These are phyloP conservation scores for Perognathus longimembris DNA, from an alignment of 2,113 vertebrate species.

Conservation along the genomic window DNA sequence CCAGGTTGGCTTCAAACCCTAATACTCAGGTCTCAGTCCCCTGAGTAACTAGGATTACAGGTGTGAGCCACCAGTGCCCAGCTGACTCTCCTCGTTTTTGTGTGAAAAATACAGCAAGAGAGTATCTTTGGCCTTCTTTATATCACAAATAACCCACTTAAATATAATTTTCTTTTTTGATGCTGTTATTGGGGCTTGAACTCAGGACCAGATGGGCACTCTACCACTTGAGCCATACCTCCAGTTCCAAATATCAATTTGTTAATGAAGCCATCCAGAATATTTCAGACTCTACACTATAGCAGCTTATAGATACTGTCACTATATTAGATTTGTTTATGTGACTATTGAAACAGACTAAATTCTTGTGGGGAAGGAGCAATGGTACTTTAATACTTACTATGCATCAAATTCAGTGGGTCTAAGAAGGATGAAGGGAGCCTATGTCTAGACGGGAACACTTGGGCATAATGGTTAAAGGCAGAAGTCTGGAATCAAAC, in stretches of 20 bases:
- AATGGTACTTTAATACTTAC: neutral
- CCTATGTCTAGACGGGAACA: neutral
- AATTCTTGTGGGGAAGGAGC: neutral
- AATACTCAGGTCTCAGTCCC: no score
- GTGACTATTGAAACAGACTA: neutral
- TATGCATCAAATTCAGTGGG: neutral
- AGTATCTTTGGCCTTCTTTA: neutral
- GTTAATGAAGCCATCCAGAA: slow-evolving; percentile 24
- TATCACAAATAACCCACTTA: slow-evolving; percentile 1
- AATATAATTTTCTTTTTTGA: neutral
- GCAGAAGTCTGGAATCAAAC: neutral
- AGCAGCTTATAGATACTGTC: neutral
- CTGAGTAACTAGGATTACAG: no score
- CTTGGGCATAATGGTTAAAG: neutral
- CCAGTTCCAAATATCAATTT: neutral
- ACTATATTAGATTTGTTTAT: neutral
- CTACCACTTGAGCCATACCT: no score
- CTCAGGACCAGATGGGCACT: neutral
- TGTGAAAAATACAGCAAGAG: slow-evolving; percentile 27
- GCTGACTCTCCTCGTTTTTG: neutral
- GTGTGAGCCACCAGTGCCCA: no score
- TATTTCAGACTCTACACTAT: slow-evolving; percentile 9
- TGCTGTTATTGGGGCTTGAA: neutral
- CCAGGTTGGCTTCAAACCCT: no score
- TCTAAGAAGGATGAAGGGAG: neutral